Base-by-base conservation (phyloP, 1,140 invertebrate genomes). In the Halyomorpha halys region DNA sequence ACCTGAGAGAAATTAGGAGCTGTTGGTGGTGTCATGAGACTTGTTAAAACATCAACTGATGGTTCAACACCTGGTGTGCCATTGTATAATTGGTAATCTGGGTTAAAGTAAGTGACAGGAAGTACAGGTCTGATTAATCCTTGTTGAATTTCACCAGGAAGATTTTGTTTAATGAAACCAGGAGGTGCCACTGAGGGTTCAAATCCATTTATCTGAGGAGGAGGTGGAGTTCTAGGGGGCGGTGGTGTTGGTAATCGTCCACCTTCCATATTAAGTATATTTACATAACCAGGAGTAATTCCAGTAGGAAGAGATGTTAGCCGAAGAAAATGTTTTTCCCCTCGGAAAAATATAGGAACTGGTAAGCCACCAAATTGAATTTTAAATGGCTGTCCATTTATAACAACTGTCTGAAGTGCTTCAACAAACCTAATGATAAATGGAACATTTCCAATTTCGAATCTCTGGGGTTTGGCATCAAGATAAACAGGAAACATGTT, bases 321-420 rank as follows among this genome's bases (percentile, higher is more conserved):
- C 39, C 90, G 78, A 21, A 98, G 82, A 69, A 88, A 93, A 74
- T 93, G 89, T 67, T 87, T 87, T 65, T 85, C 83, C 19, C 84
- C 86, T 23, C 84, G 82, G 27, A 96, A 80, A 60, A 86, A 81
- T 61, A 95, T 86, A 1, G 91, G 86, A 71, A 93, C 91, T 0
- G 94, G 93, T 47, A 95, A 78, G 13, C 93, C 94, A 56, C 94
- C 94, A 78, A 95, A 97, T 66, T 92, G 86, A 2, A 82, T 77
- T 65, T 85, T 82, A 72, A 91, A 91, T 1, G 87, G 83, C 69
- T 84, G 80, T 49, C 90, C 89, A 72, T 94, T 91, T 13, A 95
- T 82, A n/a, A 90, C 72, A 1, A 89, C 86, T 6, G 84, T 87
- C 65, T 81, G 76, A 16, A 93, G 77, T 0, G 85, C 79, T 70